Conservation (phyloP, 2,113 vertebrate species). For the Natator depressus region DNA sequence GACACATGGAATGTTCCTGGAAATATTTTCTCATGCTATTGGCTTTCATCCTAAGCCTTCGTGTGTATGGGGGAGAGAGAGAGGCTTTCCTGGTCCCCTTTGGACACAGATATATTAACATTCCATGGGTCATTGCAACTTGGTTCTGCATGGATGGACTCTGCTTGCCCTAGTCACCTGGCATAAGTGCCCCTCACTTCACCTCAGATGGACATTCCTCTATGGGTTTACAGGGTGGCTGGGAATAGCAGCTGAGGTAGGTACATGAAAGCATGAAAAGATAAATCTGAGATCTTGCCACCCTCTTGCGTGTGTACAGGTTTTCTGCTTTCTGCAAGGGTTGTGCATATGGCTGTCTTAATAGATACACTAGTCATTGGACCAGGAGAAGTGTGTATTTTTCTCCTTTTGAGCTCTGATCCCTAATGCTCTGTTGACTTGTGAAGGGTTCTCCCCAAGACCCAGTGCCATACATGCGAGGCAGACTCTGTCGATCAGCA, state of each 20-base stretch:
- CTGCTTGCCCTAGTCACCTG: not conserved
- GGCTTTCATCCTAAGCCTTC: not conserved
- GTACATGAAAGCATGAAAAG: not conserved
- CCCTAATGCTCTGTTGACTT: not conserved
- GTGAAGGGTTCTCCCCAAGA: not conserved
- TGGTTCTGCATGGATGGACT: not conserved
- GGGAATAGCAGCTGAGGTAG: not conserved
- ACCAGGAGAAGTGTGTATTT: not conserved
- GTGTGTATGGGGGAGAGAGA: not conserved
- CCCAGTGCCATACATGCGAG: fast-evolving
- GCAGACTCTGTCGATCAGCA: fast-evolving
- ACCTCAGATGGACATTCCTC: not conserved
- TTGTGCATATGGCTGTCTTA: not conserved
- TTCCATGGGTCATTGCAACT: not conserved
- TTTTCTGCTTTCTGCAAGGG: not conserved
- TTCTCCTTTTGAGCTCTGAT: not conserved
- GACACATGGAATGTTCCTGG: fast-evolving
- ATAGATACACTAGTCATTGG: not conserved
- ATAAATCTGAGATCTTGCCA: not conserved
- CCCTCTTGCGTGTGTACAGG: not conserved
- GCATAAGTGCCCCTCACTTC: not conserved
- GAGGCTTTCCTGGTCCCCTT: not conserved
- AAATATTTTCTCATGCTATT: not conserved
- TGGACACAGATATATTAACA: not conserved
- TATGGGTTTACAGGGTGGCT: not conserved